A percentile compares a stretch with the other conserved stretches of the same genome.
These are phyloP conservation scores for Sinonovacula constricta DNA, from an alignment of 1,140 invertebrate species.

Conservation along the genomic window DNA sequence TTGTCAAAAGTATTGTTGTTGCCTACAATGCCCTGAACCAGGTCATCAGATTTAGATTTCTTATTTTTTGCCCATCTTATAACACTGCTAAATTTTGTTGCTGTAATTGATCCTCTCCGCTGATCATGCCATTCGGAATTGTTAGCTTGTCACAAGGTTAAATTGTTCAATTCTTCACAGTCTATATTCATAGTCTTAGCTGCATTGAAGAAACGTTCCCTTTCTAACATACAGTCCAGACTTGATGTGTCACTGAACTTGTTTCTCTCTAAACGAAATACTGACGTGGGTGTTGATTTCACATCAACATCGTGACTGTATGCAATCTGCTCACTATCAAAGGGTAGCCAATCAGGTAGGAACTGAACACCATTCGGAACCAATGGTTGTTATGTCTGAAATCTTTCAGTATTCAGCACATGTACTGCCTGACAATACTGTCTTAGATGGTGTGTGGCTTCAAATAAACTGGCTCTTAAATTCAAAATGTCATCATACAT, in stretches of 20 bases:
- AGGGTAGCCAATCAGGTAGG: background rate
- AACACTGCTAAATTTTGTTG: conserved; percentile 5
- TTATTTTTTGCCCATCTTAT: background rate
- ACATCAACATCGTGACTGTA: background rate
- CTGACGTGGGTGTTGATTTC: background rate
- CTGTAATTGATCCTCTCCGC: background rate
- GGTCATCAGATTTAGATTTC: background rate
- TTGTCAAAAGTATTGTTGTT: background rate
- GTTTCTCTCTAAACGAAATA: background rate
- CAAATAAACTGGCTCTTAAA: background rate
- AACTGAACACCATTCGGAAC: background rate
- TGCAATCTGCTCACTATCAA: background rate
- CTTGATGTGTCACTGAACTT: background rate
- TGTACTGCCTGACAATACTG: conserved; percentile 18
- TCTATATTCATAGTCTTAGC: background rate
- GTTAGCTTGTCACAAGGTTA: background rate
- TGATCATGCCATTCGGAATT: conserved; percentile 10
- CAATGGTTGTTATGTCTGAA: background rate
- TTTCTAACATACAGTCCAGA: background rate
- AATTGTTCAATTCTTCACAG: background rate
- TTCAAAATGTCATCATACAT: conserved; percentile 8
- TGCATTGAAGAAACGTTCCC: background rate
- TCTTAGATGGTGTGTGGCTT: conserved; percentile 4
- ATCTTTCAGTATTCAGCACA: background rate
- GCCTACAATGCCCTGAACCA: background rate